Evolutionary conservation across 2,888 invertebrate species (phyloP).

Genomic region (Drosophila nigricruria): DNA sequence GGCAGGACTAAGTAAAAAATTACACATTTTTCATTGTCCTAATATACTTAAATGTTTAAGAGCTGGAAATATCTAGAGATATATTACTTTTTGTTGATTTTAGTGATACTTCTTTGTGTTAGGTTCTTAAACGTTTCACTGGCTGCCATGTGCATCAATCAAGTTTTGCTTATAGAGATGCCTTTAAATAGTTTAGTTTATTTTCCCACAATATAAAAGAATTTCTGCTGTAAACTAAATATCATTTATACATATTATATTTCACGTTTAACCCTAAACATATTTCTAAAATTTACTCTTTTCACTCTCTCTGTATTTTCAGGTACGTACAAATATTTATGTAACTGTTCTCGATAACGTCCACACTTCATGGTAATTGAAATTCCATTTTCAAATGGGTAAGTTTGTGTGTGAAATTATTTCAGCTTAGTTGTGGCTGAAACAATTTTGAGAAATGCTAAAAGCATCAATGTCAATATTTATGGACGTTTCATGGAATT

Average conservation of each 20-base stretch:
- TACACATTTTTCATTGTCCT: neutral
- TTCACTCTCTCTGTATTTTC: constrained; percentile 38
- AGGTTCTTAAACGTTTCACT: too few relatives aligned
- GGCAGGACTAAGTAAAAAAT: too few relatives aligned
- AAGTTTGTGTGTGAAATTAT: constrained; percentile 38
- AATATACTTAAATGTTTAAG: neutral
- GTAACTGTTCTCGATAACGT: neutral
- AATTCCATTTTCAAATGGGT: constrained; percentile 11
- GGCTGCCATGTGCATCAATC: too few relatives aligned
- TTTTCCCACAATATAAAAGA: too few relatives aligned
- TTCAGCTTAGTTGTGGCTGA: constrained; percentile 22
- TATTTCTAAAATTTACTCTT: constrained; percentile 12
- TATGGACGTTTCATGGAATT: constrained; percentile 53
- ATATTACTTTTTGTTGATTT: neutral
- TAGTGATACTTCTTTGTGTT: too few relatives aligned
- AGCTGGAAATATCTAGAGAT: neutral
- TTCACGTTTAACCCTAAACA: neutral
- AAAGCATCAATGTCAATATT: constrained; percentile 62
- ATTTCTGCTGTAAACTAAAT: too few relatives aligned
- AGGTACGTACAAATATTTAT: constrained; percentile 50
- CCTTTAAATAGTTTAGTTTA: too few relatives aligned
- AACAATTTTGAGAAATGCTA: constrained; percentile 45
- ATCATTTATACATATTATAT: too few relatives aligned
- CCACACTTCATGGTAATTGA: neutral
- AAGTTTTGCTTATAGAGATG: too few relatives aligned